Evolutionary conservation across 1,140 invertebrate genomes (phyloP).

Genomic region (Cataglyphis hispanica): DNA sequence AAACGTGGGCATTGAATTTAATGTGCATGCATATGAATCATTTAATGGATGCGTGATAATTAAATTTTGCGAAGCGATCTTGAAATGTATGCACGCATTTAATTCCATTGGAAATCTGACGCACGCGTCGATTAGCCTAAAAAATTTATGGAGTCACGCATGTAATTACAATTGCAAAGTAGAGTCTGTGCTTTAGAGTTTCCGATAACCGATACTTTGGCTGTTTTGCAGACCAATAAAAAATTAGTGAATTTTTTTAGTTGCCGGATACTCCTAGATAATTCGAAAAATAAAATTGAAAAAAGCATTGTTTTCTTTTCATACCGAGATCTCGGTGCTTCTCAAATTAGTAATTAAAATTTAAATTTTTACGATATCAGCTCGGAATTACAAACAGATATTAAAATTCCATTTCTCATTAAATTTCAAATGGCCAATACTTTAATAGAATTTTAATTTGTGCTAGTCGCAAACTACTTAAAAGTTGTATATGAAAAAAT

Average conservation of each 20-base stretch:
- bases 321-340: background rate
- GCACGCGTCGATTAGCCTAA: conserved; percentile 51
- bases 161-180: conserved; percentile 66
- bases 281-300: background rate
- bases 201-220: conserved; percentile 1
- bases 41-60: conserved; percentile 61
- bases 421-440: conserved; percentile 16
- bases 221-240: background rate
- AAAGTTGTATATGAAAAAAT: conserved; percentile 18
- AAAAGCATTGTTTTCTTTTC: background rate
- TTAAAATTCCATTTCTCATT: conserved; percentile 13
- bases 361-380: background rate
- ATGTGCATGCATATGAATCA: conserved; percentile 60
- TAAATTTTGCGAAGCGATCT: conserved; percentile 59
- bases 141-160: conserved; percentile 61
- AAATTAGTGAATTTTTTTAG: background rate
- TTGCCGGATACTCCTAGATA: too few species aligned
- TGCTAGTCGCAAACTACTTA: background rate
- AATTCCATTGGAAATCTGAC: conserved; percentile 52
- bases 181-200: conserved; percentile 5
- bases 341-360: background rate
- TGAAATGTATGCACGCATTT: conserved; percentile 60
- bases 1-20: conserved; percentile 61
- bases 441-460: conserved; percentile 10
- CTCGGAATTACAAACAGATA: background rate